Evolutionary conservation across 1,140 invertebrate genomes (phyloP).

Genomic region (Magallana ariakensis): DNA sequence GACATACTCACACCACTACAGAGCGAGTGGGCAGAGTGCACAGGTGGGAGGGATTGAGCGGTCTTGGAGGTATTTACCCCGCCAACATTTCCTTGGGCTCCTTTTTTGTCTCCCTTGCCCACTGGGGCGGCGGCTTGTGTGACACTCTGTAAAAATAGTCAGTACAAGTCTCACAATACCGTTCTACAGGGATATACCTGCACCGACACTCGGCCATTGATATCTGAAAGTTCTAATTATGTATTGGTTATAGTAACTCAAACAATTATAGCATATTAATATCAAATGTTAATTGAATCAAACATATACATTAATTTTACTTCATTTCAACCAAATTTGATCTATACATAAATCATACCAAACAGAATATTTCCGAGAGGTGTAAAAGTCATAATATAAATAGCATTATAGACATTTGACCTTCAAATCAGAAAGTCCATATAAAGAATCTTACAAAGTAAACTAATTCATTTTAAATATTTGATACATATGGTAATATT

Average conservation of each 20-base stretch:
- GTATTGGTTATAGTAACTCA: not conserved
- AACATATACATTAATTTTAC: not conserved
- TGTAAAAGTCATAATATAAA: too few species aligned
- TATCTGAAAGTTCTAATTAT: not conserved
- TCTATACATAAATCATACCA: too few species aligned
- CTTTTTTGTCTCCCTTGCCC: slow-evolving; percentile 72
- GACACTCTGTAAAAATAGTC: slow-evolving; percentile 65
- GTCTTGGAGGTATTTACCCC: slow-evolving; percentile 74
- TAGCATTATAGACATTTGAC: too few species aligned
- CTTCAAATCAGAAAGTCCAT: too few species aligned
- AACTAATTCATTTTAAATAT: too few species aligned
- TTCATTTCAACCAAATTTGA: too few species aligned
- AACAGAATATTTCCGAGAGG: too few species aligned
- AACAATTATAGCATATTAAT: not conserved
- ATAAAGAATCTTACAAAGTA: too few species aligned
- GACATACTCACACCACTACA: slow-evolving; percentile 68
- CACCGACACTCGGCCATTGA: not conserved
- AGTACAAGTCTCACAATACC: not conserved
- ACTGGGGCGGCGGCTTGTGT: slow-evolving; percentile 59
- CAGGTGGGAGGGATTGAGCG: slow-evolving; percentile 62
- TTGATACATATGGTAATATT: too few species aligned
- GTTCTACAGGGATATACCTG: too few species aligned
- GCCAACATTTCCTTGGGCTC: slow-evolving; percentile 59
- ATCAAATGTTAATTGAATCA: not conserved
- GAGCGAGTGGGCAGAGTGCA: slow-evolving; percentile 63